These are phyloP conservation scores for Umimayanthus kanabou DNA, from an alignment of 92 coral and sea anemone species.

Conservation along the genomic window DNA sequence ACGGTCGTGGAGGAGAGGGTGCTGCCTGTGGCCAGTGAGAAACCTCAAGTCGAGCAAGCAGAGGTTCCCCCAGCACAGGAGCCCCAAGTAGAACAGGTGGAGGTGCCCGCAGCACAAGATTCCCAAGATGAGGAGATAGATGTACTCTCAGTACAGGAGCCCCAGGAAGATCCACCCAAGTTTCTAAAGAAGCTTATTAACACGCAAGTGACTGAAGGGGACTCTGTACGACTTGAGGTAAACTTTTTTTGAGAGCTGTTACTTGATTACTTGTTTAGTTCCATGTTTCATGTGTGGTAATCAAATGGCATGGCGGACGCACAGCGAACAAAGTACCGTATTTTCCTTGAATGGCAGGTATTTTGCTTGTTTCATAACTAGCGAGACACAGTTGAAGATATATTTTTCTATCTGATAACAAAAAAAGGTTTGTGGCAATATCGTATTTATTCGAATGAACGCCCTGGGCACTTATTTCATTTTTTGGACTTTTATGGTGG, in stretches of 20 bases:
- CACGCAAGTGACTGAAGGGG: constrained; percentile 68
- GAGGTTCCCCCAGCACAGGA: constrained; percentile 45
- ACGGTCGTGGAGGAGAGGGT: constrained; percentile 68
- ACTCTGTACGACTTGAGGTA: constrained; percentile 80
- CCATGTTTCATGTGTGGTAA: not conserved
- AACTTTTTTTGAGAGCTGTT: not conserved
- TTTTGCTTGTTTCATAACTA: too few species aligned
- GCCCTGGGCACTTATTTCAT: too few species aligned
- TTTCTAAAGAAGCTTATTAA: constrained; percentile 65
- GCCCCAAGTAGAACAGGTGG: not conserved
- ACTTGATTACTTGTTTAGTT: not conserved
- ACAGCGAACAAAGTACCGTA: too few species aligned
- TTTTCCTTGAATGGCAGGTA: too few species aligned
- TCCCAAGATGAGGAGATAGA: not conserved
- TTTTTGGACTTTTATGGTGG: too few species aligned
- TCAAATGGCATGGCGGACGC: not conserved
- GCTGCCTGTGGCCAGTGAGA: constrained; percentile 38
- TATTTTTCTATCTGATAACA: too few species aligned
- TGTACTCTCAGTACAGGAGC: constrained; percentile 22
- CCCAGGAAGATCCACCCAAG: constrained; percentile 64
- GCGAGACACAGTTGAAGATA: too few species aligned
- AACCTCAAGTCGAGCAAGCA: constrained; percentile 16
- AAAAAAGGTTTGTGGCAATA: too few species aligned
- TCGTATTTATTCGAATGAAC: too few species aligned
- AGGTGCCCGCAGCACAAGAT: constrained; percentile 31